Percentiles rank a stretch among this genome's conserved stretches.
phyloP scores from a whole-genome alignment of 2,888 invertebrate species.

The Ernsta delagoae region DNA sequence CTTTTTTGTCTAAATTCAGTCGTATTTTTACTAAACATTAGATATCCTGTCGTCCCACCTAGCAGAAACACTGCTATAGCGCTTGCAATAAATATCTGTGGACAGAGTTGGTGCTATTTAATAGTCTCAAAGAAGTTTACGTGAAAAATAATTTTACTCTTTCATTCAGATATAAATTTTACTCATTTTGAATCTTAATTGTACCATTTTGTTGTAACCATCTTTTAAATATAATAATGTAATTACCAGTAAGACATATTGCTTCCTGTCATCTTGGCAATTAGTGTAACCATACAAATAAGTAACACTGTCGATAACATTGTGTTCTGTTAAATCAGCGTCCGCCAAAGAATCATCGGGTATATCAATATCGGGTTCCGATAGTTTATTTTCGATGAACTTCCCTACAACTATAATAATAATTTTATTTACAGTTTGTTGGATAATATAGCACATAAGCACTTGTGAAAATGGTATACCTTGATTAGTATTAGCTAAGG shows the following conservation, averaged over 20 bases:
- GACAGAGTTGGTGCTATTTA: too few relatives aligned
- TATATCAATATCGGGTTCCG: slow-evolving; percentile 79
- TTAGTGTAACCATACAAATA: slow-evolving; percentile 87
- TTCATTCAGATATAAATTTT: too few relatives aligned
- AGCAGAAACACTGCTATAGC: slow-evolving; percentile 64
- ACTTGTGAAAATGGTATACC: slow-evolving; percentile 49
- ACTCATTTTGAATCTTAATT: too few relatives aligned
- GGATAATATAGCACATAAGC: background rate
- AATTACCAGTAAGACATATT: slow-evolving; percentile 79
- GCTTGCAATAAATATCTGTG: slow-evolving; percentile 71
- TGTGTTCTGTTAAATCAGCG: slow-evolving; percentile 87
- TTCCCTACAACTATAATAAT: slow-evolving; percentile 53
- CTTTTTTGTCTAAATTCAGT: slow-evolving; percentile 72
- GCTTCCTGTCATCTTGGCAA: slow-evolving; percentile 76
- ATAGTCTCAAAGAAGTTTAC: too few relatives aligned
- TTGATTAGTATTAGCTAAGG: slow-evolving; percentile 67
- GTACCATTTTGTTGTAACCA: too few relatives aligned
- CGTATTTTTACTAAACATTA: slow-evolving; percentile 72
- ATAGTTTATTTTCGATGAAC: slow-evolving; percentile 60
- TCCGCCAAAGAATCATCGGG: slow-evolving; percentile 87
- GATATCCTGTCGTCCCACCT: slow-evolving; percentile 63
- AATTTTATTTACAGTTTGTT: background rate
- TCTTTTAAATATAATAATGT: too few relatives aligned
- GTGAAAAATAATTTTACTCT: too few relatives aligned
- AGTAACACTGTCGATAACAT: slow-evolving; percentile 89